These are phyloP conservation scores for Eugnorisma glareosa DNA, from an alignment of 2,888 invertebrate genomes.

Conservation along the genomic window DNA sequence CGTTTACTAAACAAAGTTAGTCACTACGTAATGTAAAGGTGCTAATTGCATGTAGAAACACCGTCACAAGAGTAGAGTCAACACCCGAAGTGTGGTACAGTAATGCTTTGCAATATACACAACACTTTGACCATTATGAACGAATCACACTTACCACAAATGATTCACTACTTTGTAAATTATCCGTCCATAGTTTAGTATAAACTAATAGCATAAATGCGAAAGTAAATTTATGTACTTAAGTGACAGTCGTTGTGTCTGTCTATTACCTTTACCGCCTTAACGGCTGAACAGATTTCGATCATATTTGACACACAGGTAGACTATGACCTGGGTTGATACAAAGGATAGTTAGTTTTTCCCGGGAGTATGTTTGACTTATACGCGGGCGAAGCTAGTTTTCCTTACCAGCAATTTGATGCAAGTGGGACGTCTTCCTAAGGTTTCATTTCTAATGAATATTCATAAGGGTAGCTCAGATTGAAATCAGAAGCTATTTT, in stretches of 20 bases:
- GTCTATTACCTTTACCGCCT: not conserved
- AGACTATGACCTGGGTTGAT: too few species aligned
- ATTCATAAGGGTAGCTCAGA: slow-evolving; percentile 12
- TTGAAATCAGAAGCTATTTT: not conserved
- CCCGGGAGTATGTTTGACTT: not conserved
- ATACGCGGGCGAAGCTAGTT: not conserved
- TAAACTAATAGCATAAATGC: not conserved
- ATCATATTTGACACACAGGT: not conserved
- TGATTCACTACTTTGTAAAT: slow-evolving; percentile 16
- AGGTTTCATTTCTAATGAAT: slow-evolving; percentile 16
- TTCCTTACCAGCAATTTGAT: slow-evolving; percentile 7
- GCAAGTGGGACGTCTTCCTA: slow-evolving; percentile 3
- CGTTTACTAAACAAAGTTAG: slow-evolving; percentile 57
- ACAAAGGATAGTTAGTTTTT: not conserved
- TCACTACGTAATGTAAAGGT: slow-evolving; percentile 60
- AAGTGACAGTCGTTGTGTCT: not conserved
- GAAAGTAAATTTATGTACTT: not conserved
- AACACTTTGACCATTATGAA: slow-evolving; percentile 32
- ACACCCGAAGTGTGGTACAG: slow-evolving; percentile 60
- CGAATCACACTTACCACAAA: slow-evolving; percentile 32
- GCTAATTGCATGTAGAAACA: slow-evolving; percentile 71
- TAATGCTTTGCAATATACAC: slow-evolving; percentile 51
- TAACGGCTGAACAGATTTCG: not conserved
- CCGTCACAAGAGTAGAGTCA: slow-evolving; percentile 64
- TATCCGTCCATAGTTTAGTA: not conserved